Percentiles rank a stretch among this genome's conserved stretches.
Evolutionary conservation across 2,113 vertebrate species (phyloP).

Genomic region (Sinosuthora webbiana): DNA sequence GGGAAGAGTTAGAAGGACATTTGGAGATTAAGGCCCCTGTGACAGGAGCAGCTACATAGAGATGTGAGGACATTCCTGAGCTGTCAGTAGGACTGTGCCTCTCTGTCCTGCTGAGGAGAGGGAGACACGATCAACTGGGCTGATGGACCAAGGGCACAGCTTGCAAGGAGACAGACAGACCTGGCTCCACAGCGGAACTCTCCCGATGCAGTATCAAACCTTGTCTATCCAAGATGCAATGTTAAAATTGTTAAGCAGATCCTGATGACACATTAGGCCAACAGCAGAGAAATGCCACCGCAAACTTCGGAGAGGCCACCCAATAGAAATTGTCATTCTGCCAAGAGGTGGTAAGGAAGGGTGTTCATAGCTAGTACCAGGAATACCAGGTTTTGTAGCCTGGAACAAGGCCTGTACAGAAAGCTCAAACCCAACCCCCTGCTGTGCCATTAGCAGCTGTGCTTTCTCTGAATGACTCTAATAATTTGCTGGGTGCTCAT

Average conservation of each 20-base stretch:
- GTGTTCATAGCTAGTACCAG: not conserved
- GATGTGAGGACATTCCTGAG: not conserved
- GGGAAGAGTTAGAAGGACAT: not conserved
- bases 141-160: accelerated
- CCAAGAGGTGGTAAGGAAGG: not conserved
- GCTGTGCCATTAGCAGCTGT: not conserved
- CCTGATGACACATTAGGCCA: not conserved
- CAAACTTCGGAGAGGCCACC: not conserved
- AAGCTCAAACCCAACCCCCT: not conserved
- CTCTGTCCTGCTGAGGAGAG: not conserved
- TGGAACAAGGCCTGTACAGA: not conserved
- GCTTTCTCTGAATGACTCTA: not conserved
- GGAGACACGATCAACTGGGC: not conserved
- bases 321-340: not conserved
- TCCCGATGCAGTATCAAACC: not conserved
- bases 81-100: not conserved
- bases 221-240: not conserved
- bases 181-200: not conserved
- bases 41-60: not conserved
- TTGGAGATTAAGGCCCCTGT: not conserved
- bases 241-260: not conserved
- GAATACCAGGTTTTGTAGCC: not conserved
- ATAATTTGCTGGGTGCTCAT: not conserved
- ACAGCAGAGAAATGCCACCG: not conserved
- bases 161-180: not conserved